Evolutionary conservation across 2,888 invertebrate species (phyloP), one percentile per base, ranked within the genome.

Genomic region (Drepana falcataria): DNA sequence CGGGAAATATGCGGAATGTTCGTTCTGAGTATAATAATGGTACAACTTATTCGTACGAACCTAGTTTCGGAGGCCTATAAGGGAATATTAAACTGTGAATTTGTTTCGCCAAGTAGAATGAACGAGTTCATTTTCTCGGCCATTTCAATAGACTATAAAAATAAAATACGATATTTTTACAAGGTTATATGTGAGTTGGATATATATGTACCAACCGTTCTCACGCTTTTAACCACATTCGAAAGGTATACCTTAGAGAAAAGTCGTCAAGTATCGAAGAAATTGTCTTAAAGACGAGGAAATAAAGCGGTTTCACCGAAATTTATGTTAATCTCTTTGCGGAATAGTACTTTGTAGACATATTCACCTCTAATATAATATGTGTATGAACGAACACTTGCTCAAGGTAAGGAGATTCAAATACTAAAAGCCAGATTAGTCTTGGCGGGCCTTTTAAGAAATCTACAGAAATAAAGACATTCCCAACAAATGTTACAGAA

Each of bases 401-500:
- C 75, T 79, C 69, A 71, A 75, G 65, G 77, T 74, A 73, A 80
- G 76, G 77, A 74, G 79, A 82, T 81, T 80, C 75, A 77, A 79
- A 81, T 83, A 75, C 76, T 76, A 80, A 85, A 81, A 79, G 76
- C 75, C 70, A 79, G 83, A 87, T 87, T 82, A 84, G 80, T 77
- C 82, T 81, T 75, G 44, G 69, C 79, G 77, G 77, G 79, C 77
- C 81, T 85, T 86, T 85, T 85, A 85, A 88, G 87, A 85, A 83
- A 88, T 85, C 84, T 79, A 81, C 83, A 77, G 80, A 87, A 87
- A 88, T 88, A 87, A 88, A 87, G 87, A 87, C 88, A 87, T 89
- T 87, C 77, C 81, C 81, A 86, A 88, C 90, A 90, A 90, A 88
- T 90, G 90, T 90, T 89, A 87, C 90, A 86, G 83, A 87, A 87